Conservation (phyloP, 2,888 invertebrate species). For the Drosophila imparisetae region DNA sequence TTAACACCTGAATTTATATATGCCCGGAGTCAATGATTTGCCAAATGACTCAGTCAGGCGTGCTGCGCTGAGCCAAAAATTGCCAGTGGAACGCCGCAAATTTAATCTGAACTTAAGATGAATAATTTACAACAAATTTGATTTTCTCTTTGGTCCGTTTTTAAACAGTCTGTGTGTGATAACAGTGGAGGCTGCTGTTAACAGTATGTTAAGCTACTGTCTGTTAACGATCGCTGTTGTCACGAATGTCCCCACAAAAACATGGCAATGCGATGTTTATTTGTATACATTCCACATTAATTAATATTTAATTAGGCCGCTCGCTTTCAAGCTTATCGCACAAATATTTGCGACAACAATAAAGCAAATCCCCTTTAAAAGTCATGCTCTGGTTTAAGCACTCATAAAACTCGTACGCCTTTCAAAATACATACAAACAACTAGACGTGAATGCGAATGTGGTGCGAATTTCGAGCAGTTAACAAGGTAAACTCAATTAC, state of each 20-base stretch:
- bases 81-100: not conserved
- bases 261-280: not conserved
- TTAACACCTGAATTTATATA: constrained; percentile 23
- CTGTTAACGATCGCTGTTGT: not conserved
- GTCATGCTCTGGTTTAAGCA: not conserved
- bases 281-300: constrained; percentile 4
- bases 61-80: not conserved
- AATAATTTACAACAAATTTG: not conserved
- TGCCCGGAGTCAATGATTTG: constrained; percentile 1
- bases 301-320: constrained; percentile 22
- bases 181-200: not conserved
- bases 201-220: not conserved
- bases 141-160: too few species aligned
- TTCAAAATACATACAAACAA: constrained; percentile 28
- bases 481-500: constrained; percentile 33
- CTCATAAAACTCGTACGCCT: constrained; percentile 5
- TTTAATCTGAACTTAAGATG: not conserved
- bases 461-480: constrained; percentile 41
- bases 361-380: constrained; percentile 11
- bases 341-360: constrained; percentile 38
- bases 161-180: too few species aligned
- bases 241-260: constrained; percentile 1
- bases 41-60: constrained; percentile 21
- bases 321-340: constrained; percentile 31
- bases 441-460: constrained; percentile 26